phyloP scores from a whole-genome alignment of 2,888 invertebrate genomes.

The Eilema depressum region DNA sequence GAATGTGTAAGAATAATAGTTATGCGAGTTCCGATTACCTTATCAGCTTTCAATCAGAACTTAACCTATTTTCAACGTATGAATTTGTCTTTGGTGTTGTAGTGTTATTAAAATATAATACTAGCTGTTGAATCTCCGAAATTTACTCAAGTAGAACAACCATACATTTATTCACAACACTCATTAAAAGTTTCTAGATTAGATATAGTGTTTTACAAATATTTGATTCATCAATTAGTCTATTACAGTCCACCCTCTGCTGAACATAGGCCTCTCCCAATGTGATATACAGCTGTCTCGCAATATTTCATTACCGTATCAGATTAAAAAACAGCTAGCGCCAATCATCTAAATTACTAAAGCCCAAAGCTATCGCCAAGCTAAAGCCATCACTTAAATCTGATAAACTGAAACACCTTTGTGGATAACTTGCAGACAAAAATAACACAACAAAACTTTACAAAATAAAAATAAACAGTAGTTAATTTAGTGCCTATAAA shows the following conservation, averaged over 20 bases:
- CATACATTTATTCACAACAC: too few species aligned
- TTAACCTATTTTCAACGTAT: slow-evolving; percentile 48
- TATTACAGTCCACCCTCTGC: not conserved
- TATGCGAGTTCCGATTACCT: slow-evolving; percentile 40
- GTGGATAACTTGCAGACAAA: too few species aligned
- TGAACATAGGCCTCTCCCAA: not conserved
- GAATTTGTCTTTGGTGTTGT: slow-evolving; percentile 24
- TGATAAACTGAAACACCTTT: not conserved
- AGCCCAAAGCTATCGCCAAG: too few species aligned
- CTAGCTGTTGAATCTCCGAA: not conserved
- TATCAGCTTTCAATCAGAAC: slow-evolving; percentile 48
- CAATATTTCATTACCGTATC: too few species aligned
- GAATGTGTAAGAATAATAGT: slow-evolving; percentile 45
- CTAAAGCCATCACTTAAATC: too few species aligned
- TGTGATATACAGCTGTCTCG: too few species aligned
- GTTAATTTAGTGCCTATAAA: too few species aligned
- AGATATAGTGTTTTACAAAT: not conserved
- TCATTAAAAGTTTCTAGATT: not conserved
- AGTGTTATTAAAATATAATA: not conserved
- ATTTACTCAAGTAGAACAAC: not conserved
- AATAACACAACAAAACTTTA: too few species aligned
- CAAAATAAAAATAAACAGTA: too few species aligned
- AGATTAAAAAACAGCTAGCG: too few species aligned
- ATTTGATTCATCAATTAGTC: not conserved
- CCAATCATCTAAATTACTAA: too few species aligned